Evolutionary conservation across 23 tunicate species (phyloP).

Genomic region (Ascidia mentula): DNA sequence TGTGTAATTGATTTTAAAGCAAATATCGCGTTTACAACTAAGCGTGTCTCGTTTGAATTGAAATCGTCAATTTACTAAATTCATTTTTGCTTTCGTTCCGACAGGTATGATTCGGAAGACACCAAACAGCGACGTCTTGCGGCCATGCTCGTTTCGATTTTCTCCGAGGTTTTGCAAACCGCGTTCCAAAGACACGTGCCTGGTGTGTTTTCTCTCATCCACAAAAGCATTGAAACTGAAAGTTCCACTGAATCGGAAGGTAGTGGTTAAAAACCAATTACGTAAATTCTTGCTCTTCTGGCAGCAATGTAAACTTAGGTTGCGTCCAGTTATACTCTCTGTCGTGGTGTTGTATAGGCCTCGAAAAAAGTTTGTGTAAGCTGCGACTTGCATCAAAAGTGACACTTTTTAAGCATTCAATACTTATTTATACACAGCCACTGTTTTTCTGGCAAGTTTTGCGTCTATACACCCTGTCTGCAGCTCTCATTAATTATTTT

Average conservation of each 20-base stretch:
- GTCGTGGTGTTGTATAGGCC: too few relatives aligned
- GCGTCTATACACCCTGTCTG: too few relatives aligned
- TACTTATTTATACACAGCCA: too few relatives aligned
- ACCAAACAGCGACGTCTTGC: constrained; percentile 64
- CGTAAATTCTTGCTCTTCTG: not conserved
- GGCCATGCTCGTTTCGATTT: constrained; percentile 57
- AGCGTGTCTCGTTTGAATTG: not conserved
- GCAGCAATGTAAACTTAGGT: too few relatives aligned
- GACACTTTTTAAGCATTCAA: too few relatives aligned
- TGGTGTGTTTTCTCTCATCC: not conserved
- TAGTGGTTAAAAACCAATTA: not conserved
- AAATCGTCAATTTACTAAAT: not conserved
- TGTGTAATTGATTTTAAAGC: not conserved
- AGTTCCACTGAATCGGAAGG: not conserved
- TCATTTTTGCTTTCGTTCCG: not conserved
- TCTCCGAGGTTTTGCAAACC: constrained; percentile 49
- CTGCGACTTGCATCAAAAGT: too few relatives aligned
- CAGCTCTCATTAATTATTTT: too few relatives aligned
- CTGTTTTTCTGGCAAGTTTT: too few relatives aligned
- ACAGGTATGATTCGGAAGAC: constrained; percentile 60
- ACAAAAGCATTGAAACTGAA: not conserved
- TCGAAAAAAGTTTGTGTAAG: too few relatives aligned
- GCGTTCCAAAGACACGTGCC: constrained; percentile 28
- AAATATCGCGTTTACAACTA: not conserved
- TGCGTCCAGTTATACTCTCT: too few relatives aligned